phyloP scores from a whole-genome alignment of 2,113 vertebrate species.

The Dicrurus megarhynchus region DNA sequence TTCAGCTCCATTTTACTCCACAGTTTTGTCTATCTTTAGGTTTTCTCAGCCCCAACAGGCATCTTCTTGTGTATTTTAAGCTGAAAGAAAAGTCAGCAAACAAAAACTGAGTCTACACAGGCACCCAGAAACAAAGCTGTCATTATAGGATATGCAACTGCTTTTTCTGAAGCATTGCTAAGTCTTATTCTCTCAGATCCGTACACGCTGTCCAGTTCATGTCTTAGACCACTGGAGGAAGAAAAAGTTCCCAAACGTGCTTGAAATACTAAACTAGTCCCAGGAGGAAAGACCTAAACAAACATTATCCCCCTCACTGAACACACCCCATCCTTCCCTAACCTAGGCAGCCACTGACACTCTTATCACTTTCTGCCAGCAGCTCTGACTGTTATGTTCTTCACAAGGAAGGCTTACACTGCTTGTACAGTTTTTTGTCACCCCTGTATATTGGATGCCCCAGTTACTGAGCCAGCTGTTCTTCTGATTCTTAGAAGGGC shows the following conservation, averaged over 20 bases:
- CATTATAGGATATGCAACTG: not conserved
- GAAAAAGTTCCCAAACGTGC: conserved; percentile 7
- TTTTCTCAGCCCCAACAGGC: conserved; percentile 25
- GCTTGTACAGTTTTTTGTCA: not conserved
- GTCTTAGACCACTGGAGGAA: not conserved
- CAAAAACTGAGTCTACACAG: not conserved
- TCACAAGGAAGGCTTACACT: not conserved
- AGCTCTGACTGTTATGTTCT: not conserved
- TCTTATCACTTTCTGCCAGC: conserved; percentile 22
- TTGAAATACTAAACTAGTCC: conserved; percentile 41
- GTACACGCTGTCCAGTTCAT: not conserved
- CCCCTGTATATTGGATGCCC: not conserved
- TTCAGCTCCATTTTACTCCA: conserved; percentile 6
- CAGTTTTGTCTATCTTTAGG: not conserved
- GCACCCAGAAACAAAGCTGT: not conserved
- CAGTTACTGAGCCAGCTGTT: not conserved
- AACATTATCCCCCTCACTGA: not conserved
- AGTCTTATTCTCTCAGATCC: not conserved
- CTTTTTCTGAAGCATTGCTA: not conserved
- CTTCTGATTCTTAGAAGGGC: not conserved
- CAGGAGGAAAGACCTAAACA: conserved; percentile 37
- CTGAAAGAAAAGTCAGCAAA: not conserved
- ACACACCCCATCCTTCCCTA: not conserved
- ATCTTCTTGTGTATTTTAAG: conserved; percentile 19
- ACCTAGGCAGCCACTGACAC: conserved; percentile 6